Base-by-base conservation (phyloP, 2,113 vertebrate species). In the Semnornis frantzii region DNA sequence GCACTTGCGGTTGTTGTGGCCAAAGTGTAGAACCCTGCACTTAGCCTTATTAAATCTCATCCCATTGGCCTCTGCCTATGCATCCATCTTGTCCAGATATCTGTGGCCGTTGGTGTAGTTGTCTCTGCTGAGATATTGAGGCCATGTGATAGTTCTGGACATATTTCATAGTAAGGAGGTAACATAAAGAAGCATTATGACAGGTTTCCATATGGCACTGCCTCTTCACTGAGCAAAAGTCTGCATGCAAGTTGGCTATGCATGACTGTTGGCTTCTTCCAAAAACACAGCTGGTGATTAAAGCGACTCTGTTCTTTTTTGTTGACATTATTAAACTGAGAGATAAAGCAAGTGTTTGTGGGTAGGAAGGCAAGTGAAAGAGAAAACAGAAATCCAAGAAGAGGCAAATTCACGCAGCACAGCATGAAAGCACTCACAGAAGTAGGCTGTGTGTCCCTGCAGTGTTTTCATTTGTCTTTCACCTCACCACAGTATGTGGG, bases 201-300 rank as follows among this genome's bases (percentile, higher is more conserved):
- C 60, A 73, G 72, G 34, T 87, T 93, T 85, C 85, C 65, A 60
- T 85, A 77, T 68, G 85, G 79, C 74, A n/a, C 85, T 92, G 79
- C 84, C 72, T 90, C 72, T 85, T 79, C 27, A 11, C 20, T 23
- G 44, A 87, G 76, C 58, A 75, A 64, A 39, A 86, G 39, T 13
- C 57, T 1, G 5, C 44, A 3, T 58, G 37, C 37, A 74, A 48
- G 62, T 86, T 75, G 62, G 62, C 28, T 89, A 5, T 68, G 57
- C 48, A 5, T n/a, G 87, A 48, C 74, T 71, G 39, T 63, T 79
- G 79, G 37, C 60, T 86, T 86, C 78, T 72, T 89, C 62, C 74
- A 82, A 72, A 92, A 90, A 66, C 55, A 87, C 20, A 87, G 21
- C 48, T 68, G 87, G 72, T 88, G 48, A 77, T 94, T 85, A 83